phyloP scores from a whole-genome alignment of 2,797 vertebrate genomes.

The Argya squamiceps region DNA sequence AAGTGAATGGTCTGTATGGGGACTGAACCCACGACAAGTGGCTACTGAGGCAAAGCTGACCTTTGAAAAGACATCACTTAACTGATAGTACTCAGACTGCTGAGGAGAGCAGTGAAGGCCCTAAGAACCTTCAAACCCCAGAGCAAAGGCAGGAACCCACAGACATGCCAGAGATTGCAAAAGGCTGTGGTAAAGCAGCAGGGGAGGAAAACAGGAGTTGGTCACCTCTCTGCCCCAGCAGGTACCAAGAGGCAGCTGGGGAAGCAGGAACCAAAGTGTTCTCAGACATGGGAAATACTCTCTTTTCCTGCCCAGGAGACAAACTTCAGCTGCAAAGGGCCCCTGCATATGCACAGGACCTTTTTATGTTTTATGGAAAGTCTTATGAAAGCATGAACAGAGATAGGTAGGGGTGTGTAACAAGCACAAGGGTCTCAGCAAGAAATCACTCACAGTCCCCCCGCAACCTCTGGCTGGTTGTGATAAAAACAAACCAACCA shows the following conservation, averaged over 20 bases:
- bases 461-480: background rate
- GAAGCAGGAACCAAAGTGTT: background rate
- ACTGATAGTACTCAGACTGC: background rate
- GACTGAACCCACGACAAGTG: rapidly evolving
- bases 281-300: background rate
- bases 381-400: background rate
- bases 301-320: background rate
- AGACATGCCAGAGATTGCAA: rapidly evolving
- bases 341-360: background rate
- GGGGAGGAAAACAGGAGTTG: background rate
- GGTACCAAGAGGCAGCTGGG: background rate
- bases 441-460: background rate
- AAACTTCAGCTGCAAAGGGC: background rate
- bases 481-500: background rate
- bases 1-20: too few species aligned
- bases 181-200: background rate
- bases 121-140: background rate
- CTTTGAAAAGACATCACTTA: background rate
- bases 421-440: background rate
- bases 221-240: rapidly evolving
- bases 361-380: background rate
- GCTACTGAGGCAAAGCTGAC: background rate
- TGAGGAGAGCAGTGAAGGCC: background rate
- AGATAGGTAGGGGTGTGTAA: background rate
- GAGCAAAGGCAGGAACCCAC: background rate